phyloP scores from a whole-genome alignment of 2,888 invertebrate species.

The Drosophila paramelanica region DNA sequence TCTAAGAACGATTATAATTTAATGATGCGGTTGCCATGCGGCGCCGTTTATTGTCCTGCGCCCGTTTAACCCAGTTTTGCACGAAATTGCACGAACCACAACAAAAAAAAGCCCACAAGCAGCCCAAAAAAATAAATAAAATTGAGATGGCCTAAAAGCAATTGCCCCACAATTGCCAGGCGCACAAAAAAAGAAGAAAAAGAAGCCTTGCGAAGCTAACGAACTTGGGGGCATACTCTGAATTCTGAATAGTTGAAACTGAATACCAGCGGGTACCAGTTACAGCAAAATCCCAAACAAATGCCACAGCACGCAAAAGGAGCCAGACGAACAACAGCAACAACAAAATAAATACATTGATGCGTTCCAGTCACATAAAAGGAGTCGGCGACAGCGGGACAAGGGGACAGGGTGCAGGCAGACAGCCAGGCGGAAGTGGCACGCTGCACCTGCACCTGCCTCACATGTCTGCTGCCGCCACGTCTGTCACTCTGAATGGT shows the following conservation, averaged over 20 bases:
- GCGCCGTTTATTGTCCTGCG: conserved; percentile 22
- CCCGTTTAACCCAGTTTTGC: conserved; percentile 34
- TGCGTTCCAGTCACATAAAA: conserved; percentile 45
- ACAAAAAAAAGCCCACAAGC: conserved; percentile 15
- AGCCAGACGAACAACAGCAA: conserved; percentile 37
- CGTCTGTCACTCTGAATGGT: conserved; percentile 31
- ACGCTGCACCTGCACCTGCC: conserved; percentile 56
- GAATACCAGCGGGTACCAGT: conserved; percentile 80
- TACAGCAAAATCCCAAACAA: conserved; percentile 54
- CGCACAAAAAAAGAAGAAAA: conserved; percentile 6
- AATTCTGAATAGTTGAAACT: conserved; percentile 12
- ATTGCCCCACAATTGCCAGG: conserved; percentile 67
- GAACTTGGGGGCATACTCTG: conserved; percentile 71
- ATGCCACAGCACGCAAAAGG: conserved; percentile 51
- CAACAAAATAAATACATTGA: conserved; percentile 12
- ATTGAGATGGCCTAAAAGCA: conserved; percentile 54
- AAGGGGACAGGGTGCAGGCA: not conserved
- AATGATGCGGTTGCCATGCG: conserved; percentile 34
- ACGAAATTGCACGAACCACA: conserved; percentile 39
- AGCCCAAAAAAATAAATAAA: conserved; percentile 22
- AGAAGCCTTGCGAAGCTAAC: conserved; percentile 59
- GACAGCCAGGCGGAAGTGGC: conserved; percentile 60
- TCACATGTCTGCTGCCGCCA: conserved; percentile 20
- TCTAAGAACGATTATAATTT: conserved; percentile 22
- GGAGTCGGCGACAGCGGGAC: conserved; percentile 23